Conservation (phyloP, 2,888 invertebrate genomes). For the Parasteatoda lunata region DNA sequence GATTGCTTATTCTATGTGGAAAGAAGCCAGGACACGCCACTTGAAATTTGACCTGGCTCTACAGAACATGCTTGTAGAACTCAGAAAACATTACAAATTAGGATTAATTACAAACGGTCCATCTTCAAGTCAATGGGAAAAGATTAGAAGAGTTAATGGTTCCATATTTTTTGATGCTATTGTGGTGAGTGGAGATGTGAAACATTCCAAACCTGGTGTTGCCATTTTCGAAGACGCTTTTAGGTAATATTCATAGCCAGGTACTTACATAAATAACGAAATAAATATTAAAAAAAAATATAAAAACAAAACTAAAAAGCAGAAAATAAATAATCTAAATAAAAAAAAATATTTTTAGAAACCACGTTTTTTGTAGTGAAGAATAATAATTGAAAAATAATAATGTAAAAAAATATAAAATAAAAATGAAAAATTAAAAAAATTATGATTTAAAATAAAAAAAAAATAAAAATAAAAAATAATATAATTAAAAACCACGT, state of each 20-base stretch:
- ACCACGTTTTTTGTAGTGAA: too few species aligned
- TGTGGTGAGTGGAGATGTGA: conserved; percentile 85
- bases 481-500: too few species aligned
- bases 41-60: conserved; percentile 82
- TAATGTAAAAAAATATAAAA: too few species aligned
- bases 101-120: conserved; percentile 87
- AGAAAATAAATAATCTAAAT: too few species aligned
- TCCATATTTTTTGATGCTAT: conserved; percentile 70
- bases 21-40: conserved; percentile 85
- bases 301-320: too few species aligned
- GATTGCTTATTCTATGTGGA: conserved; percentile 85
- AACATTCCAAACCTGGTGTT: conserved; percentile 89
- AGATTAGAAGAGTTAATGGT: conserved; percentile 77
- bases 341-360: too few species aligned
- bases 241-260: conserved; percentile 60
- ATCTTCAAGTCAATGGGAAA: conserved; percentile 91
- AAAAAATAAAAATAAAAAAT: too few species aligned
- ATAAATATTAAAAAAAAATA: too few species aligned
- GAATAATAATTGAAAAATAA: too few species aligned
- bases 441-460: too few species aligned
- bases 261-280: too few species aligned
- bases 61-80: conserved; percentile 80
- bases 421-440: too few species aligned
- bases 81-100: conserved; percentile 81
- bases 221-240: conserved; percentile 87